Evolutionary conservation across 2,888 invertebrate genomes (phyloP), one percentile per base, ranked within the genome.

Genomic region (Apocheima hispidaria): DNA sequence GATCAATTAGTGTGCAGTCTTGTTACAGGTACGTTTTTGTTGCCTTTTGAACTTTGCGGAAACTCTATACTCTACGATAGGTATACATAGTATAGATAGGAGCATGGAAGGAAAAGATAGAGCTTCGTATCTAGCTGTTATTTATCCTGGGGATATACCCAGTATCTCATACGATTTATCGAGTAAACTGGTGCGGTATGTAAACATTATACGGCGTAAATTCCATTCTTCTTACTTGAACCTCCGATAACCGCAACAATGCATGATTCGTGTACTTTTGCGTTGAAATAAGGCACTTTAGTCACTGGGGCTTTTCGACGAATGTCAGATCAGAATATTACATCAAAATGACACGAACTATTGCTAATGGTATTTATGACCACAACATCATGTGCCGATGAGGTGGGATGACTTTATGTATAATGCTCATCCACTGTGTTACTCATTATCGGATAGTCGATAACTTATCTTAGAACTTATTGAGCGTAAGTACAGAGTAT

Each of bases 1-100:
- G 36, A 41, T 14, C 52, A 62, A 56, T 62, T 57, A 57, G 52
- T 26, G 28, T 23, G 30, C 33, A 55, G 21, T 28, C 54, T 60
- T 50, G 60, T 55, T 55, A 60, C 26, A 26, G 1, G 4, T 12
- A 33, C 36, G n/a, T 46, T 36, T 9, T 41, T 38, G 36, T 54
- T 12, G 20, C 36, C 23, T 40, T 40, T 53, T 33, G 50, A 38
- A 50, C 50, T 50, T 50, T 38, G 26, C 0, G n/a, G 20, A 4
- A 7, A 0, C 12, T 12, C 2, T 26, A 5, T n/a, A 4, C 23
- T 26, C n/a, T n/a, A n/a, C n/a, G n/a, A 40, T 20, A 43, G 1
- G 23, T n/a, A 36, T 6, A 6, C 12, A 36, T n/a, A 36, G 2
- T 7, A 36, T n/a, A 36, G 2, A 2, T 16, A 16, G 1, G 2